phyloP scores from a whole-genome alignment of 2,113 vertebrate genomes.

The Salvelinus alpinus region DNA sequence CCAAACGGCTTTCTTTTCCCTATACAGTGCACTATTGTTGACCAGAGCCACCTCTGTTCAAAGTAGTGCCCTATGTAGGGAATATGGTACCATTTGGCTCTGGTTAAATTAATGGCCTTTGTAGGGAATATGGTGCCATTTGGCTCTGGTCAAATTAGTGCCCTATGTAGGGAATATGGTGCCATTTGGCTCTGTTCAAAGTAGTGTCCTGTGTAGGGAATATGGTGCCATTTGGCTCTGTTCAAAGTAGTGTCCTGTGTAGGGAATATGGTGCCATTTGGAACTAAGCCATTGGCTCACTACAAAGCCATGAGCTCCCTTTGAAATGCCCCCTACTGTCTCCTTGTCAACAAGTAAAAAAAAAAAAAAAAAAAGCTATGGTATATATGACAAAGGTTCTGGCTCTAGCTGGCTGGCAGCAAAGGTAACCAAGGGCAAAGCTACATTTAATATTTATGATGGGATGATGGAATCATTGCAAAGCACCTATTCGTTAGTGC shows the following conservation, averaged over 20 bases:
- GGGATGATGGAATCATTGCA: slow-evolving; percentile 57
- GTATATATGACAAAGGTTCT: slow-evolving; percentile 54
- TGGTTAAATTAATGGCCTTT: background rate
- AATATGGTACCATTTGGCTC: background rate
- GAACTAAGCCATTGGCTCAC: background rate
- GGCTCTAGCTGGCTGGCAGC: slow-evolving; percentile 49
- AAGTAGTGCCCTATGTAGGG: background rate
- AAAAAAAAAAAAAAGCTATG: slow-evolving; percentile 44
- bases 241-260: background rate
- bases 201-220: background rate
- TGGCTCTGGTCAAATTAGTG: background rate
- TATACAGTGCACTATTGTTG: too few relatives aligned
- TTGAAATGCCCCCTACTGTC: slow-evolving; percentile 64
- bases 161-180: background rate
- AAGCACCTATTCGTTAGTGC: slow-evolving; percentile 62
- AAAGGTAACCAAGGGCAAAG: slow-evolving; percentile 67
- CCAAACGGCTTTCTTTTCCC: too few relatives aligned
- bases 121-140: background rate
- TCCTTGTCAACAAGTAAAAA: slow-evolving; percentile 52
- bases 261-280: background rate
- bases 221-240: background rate
- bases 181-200: too few relatives aligned
- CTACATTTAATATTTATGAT: slow-evolving; percentile 70
- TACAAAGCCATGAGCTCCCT: slow-evolving; percentile 40
- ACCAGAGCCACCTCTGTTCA: too few relatives aligned